These are phyloP conservation scores for Oreotragus oreotragus DNA, from an alignment of 2,113 vertebrate species.

Conservation along the genomic window DNA sequence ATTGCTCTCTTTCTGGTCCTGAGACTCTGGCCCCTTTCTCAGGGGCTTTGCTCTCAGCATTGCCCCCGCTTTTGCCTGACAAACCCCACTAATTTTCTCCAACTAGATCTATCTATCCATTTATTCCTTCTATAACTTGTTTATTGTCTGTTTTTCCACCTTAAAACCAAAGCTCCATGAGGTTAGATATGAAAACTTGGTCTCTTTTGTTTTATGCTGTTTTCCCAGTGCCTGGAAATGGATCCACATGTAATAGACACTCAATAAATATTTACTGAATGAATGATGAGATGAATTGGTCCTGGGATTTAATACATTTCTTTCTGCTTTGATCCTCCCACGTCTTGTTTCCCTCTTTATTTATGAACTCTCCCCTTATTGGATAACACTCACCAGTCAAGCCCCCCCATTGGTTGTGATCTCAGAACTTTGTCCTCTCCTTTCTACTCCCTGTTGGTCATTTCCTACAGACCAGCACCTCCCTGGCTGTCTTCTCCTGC, in stretches of 20 bases:
- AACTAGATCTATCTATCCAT: not conserved
- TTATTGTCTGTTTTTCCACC: not conserved
- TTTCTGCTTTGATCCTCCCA: not conserved
- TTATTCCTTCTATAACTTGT: not conserved
- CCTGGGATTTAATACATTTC: not conserved
- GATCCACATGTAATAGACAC: not conserved
- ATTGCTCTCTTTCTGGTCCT: not conserved
- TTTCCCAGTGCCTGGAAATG: not conserved
- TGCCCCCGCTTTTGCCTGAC: no score
- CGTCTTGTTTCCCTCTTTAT: rapidly evolving
- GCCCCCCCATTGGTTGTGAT: not conserved
- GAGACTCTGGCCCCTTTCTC: not conserved
- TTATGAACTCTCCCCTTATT: not conserved
- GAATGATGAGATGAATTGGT: not conserved
- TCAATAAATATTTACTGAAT: not conserved
- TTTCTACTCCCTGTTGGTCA: not conserved
- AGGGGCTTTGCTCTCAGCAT: not conserved
- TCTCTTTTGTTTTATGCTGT: not conserved
- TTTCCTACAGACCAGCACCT: not conserved
- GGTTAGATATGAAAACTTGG: not conserved
- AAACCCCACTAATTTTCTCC: not conserved
- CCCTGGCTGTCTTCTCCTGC: not conserved
- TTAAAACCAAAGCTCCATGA: not conserved
- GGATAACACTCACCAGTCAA: not conserved
- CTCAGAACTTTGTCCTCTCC: not conserved